phyloP scores from a whole-genome alignment of 2,888 invertebrate species.

The Fragum sueziense region DNA sequence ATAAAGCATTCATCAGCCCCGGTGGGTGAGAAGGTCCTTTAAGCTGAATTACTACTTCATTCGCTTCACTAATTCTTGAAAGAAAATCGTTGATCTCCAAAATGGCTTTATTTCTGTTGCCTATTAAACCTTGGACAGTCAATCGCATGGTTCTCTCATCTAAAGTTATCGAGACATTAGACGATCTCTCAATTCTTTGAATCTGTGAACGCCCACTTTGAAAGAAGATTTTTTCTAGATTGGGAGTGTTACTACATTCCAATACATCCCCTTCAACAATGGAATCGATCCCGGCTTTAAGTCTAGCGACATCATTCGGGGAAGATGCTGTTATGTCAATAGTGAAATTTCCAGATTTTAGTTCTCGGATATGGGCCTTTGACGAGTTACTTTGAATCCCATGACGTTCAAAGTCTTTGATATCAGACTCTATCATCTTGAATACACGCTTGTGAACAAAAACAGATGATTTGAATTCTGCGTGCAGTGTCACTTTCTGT shows the following conservation, averaged over 20 bases:
- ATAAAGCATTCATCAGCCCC: slow-evolving; percentile 70
- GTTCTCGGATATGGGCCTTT: slow-evolving; percentile 4
- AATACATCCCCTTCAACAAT: slow-evolving; percentile 60
- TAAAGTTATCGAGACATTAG: slow-evolving; percentile 46
- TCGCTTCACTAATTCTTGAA: slow-evolving; percentile 10
- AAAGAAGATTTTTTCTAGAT: slow-evolving; percentile 51
- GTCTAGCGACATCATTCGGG: slow-evolving; percentile 50
- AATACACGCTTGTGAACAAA: slow-evolving; percentile 49
- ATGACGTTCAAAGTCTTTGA: slow-evolving; percentile 38
- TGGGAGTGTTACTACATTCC: slow-evolving; percentile 41
- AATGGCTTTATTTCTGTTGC: slow-evolving; percentile 39
- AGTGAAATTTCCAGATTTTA: slow-evolving; percentile 55
- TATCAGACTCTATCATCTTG: slow-evolving; percentile 45
- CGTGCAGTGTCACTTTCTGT: slow-evolving; percentile 22
- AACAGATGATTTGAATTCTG: slow-evolving; percentile 56
- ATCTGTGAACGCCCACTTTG: slow-evolving; percentile 51
- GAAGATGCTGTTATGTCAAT: slow-evolving; percentile 57
- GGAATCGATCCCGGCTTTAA: slow-evolving; percentile 50
- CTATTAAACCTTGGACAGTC: slow-evolving; percentile 56
- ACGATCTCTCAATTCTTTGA: slow-evolving; percentile 50
- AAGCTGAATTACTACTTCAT: slow-evolving; percentile 50
- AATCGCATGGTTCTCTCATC: slow-evolving; percentile 61
- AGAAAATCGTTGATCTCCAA: slow-evolving; percentile 50
- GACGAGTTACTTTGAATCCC: slow-evolving; percentile 14
- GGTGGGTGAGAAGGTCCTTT: slow-evolving; percentile 63